Percentiles rank a stretch among this genome's conserved stretches.
Evolutionary conservation across 1,140 invertebrate genomes (phyloP).

Genomic region (Leptopilina boulardi): DNA sequence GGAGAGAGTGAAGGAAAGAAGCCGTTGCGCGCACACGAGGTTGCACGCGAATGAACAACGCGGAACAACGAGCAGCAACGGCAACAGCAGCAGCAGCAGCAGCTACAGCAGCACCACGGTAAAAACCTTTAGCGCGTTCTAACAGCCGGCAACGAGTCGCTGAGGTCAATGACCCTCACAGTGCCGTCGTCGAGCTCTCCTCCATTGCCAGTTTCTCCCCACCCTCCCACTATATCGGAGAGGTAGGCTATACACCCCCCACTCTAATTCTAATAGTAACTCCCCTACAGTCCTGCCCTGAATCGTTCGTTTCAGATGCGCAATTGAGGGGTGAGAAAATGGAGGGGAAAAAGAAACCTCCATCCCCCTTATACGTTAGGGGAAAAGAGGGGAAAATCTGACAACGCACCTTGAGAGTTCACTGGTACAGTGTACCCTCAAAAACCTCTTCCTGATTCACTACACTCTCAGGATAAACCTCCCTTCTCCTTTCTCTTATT

Average conservation of each 20-base stretch:
- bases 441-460: slow-evolving; percentile 73
- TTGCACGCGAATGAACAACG: slow-evolving; percentile 42
- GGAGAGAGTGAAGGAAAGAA: slow-evolving; percentile 27
- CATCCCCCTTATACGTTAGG: not conserved
- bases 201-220: slow-evolving; percentile 45
- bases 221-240: not conserved
- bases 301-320: slow-evolving; percentile 18
- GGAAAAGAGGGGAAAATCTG: slow-evolving; percentile 43
- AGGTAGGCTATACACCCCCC: not conserved
- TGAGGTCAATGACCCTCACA: slow-evolving; percentile 75
- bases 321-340: slow-evolving; percentile 28
- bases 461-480: slow-evolving; percentile 31
- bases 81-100: slow-evolving; percentile 35
- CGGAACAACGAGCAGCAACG: slow-evolving; percentile 39
- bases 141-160: slow-evolving; percentile 75
- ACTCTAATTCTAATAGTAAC: not conserved
- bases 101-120: slow-evolving; percentile 54
- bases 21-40: slow-evolving; percentile 41
- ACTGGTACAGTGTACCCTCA: slow-evolving; percentile 75
- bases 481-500: too few species aligned
- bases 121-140: slow-evolving; percentile 53
- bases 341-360: not conserved
- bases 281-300: not conserved
- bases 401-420: slow-evolving; percentile 66
- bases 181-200: slow-evolving; percentile 69